Percentiles rank a stretch among this genome's conserved stretches.
Conservation (phyloP, 2,797 vertebrate species). For the Avahi laniger region DNA sequence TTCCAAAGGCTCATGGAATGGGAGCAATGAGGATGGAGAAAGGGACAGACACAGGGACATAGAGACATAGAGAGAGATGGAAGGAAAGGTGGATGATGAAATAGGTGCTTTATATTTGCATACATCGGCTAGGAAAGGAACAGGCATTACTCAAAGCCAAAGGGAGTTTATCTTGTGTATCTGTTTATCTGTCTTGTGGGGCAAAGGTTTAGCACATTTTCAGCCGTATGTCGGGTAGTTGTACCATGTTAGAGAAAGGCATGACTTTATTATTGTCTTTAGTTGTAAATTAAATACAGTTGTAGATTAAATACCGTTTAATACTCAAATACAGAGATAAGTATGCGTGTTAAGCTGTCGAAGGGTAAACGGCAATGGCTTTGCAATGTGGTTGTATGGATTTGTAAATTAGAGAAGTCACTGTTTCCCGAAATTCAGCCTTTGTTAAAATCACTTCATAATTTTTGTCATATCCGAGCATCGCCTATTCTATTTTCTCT, state of each 20-base stretch:
- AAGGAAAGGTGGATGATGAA: background rate
- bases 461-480: background rate
- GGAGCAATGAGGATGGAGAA: background rate
- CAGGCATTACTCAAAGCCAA: background rate
- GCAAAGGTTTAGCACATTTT: too few relatives aligned
- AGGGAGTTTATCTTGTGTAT: background rate
- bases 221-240: too few relatives aligned
- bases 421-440: background rate
- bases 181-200: background rate
- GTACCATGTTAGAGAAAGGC: background rate
- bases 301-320: background rate
- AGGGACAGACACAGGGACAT: too few relatives aligned
- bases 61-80: background rate
- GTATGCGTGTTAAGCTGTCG: background rate
- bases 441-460: background rate
- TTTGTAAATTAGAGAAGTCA: background rate
- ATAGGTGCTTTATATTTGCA: background rate
- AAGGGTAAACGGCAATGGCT: background rate
- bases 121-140: background rate
- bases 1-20: background rate
- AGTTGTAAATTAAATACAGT: too few relatives aligned
- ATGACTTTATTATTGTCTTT: background rate
- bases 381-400: background rate
- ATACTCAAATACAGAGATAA: background rate
- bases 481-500: background rate